These are phyloP conservation scores for Agriopis leucophaearia DNA, from an alignment of 2,888 invertebrate genomes.

Conservation along the genomic window DNA sequence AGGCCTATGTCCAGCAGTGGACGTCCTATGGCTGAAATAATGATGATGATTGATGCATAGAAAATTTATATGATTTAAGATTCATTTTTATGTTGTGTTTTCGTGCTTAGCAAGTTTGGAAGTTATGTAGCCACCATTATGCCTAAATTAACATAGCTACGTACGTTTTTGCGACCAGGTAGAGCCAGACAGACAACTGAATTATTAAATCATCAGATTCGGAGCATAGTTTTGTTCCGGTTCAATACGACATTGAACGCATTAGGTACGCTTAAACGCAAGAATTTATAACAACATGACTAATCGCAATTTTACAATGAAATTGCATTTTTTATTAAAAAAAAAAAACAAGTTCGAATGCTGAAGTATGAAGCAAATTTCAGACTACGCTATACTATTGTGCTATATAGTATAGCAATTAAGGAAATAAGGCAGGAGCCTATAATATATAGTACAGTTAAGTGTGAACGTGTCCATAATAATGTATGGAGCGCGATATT, in stretches of 20 bases:
- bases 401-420: too few species aligned
- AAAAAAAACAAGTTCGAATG: constrained; percentile 28
- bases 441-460: too few species aligned
- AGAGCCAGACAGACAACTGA: constrained; percentile 36
- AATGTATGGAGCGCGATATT: too few species aligned
- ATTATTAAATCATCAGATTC: constrained; percentile 54
- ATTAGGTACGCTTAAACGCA: constrained; percentile 61
- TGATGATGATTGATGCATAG: too few species aligned
- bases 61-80: too few species aligned
- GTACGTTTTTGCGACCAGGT: constrained; percentile 8
- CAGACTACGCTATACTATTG: too few species aligned
- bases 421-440: too few species aligned
- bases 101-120: not conserved
- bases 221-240: constrained; percentile 63
- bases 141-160: not conserved
- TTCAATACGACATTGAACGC: constrained; percentile 63
- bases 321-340: constrained; percentile 49
- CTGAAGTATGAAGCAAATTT: not conserved
- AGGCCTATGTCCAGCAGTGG: too few species aligned
- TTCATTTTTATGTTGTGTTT: not conserved
- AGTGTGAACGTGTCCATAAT: too few species aligned
- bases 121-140: not conserved
- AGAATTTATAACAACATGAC: constrained; percentile 60
- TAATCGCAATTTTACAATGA: constrained; percentile 51
- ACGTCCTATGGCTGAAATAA: too few species aligned